A percentile compares a stretch with the other conserved stretches of the same genome.
These are phyloP conservation scores for Sapajus apella DNA, from an alignment of 2,113 vertebrate species.

Conservation along the genomic window DNA sequence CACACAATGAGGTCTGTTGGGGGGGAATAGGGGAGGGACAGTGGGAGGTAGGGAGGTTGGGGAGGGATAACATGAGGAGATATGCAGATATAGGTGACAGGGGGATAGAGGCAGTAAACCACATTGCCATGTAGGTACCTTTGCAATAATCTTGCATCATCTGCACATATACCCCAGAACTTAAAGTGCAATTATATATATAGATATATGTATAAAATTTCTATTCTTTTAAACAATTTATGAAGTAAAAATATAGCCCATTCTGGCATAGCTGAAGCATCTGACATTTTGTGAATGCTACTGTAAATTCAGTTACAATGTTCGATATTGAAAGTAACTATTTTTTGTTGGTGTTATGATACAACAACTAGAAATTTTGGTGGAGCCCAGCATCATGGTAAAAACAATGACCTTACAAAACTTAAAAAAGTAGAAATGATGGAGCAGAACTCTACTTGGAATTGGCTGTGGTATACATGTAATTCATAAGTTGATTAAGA, in stretches of 20 bases:
- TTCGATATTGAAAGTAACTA: background rate
- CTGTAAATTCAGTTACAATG: background rate
- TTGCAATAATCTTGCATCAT: too few species aligned
- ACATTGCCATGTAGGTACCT: too few species aligned
- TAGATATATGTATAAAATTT: background rate
- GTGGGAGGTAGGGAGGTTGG: too few species aligned
- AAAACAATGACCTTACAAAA: background rate
- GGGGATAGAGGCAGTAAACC: too few species aligned
- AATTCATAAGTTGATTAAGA: background rate
- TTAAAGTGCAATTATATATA: too few species aligned
- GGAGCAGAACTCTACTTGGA: background rate
- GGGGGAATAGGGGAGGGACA: too few species aligned
- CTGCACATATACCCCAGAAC: too few species aligned
- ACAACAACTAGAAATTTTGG: conserved; percentile 24
- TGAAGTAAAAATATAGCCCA: background rate
- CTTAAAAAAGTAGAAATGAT: background rate
- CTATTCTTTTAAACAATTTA: background rate
- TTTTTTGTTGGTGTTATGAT: background rate
- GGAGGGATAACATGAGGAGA: too few species aligned
- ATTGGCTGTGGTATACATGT: background rate
- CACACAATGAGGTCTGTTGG: too few species aligned
- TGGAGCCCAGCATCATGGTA: background rate
- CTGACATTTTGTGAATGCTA: background rate
- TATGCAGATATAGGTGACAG: too few species aligned
- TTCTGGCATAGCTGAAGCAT: background rate